phyloP scores from a whole-genome alignment of 2,797 vertebrate genomes.

The Tympanoctomys barrerae region DNA sequence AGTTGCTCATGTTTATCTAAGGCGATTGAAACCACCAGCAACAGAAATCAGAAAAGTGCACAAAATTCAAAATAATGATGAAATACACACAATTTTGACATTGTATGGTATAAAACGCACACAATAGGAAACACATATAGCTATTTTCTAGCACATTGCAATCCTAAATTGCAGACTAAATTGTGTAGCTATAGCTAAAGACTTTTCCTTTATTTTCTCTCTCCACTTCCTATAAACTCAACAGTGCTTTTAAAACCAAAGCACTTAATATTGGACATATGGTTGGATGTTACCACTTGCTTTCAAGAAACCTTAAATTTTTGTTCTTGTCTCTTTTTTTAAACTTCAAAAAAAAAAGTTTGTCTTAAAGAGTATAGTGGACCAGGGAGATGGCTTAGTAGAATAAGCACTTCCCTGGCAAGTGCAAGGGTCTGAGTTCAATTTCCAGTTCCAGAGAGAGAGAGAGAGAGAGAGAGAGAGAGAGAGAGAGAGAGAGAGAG shows the following conservation, averaged over 20 bases:
- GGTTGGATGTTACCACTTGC: too few relatives aligned
- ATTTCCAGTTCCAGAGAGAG: too few relatives aligned
- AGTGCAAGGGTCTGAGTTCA: too few relatives aligned
- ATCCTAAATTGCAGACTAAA: conserved; percentile 29
- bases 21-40: background rate
- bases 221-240: background rate
- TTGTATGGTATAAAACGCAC: background rate
- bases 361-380: too few relatives aligned
- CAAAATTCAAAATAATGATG: background rate
- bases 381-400: too few relatives aligned
- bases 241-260: background rate
- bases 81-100: background rate
- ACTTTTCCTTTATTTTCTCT: conserved; percentile 30
- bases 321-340: too few relatives aligned
- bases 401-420: too few relatives aligned
- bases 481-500: too few relatives aligned
- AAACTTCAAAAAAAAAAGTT: too few relatives aligned
- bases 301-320: too few relatives aligned
- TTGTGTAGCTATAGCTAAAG: background rate
- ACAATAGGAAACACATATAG: background rate
- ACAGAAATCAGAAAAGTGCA: conserved; percentile 17
- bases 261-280: background rate
- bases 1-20: conserved; percentile 31
- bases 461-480: too few relatives aligned
- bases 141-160: conserved; percentile 10